phyloP scores from a whole-genome alignment of 2,888 invertebrate species.

The Noctua pronuba region DNA sequence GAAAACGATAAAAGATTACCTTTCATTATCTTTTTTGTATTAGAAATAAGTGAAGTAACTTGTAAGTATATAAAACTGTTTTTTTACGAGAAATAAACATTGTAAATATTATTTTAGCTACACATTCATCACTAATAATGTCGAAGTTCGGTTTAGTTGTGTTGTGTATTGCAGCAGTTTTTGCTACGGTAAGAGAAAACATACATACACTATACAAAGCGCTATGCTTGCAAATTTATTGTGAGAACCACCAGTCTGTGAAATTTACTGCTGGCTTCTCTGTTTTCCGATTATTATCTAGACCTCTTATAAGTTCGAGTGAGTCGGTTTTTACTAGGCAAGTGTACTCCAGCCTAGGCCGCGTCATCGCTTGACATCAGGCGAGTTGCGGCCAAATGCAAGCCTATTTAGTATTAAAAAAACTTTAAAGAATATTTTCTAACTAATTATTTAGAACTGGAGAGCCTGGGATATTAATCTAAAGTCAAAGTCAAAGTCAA shows the following conservation, averaged over 20 bases:
- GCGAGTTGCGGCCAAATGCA: no score
- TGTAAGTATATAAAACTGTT: slow-evolving; percentile 63
- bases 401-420: no score
- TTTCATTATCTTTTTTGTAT: slow-evolving; percentile 34
- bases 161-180: slow-evolving; percentile 34
- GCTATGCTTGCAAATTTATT: background rate
- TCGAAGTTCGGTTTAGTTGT: slow-evolving; percentile 46
- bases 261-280: background rate
- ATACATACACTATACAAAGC: background rate
- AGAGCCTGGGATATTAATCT: no score
- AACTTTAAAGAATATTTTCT: background rate
- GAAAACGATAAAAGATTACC: slow-evolving; percentile 41
- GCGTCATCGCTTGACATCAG: background rate
- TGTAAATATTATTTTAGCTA: slow-evolving; percentile 62
- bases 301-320: background rate
- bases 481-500: no score
- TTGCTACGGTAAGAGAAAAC: slow-evolving; percentile 54
- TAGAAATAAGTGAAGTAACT: slow-evolving; percentile 60
- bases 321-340: background rate
- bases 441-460: no score
- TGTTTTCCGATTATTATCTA: background rate
- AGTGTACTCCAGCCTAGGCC: no score
- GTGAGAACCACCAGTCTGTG: background rate
- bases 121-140: slow-evolving; percentile 54
- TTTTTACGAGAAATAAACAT: slow-evolving; percentile 44